phyloP scores from a whole-genome alignment of 2,888 invertebrate genomes.

The Tiliacea citrago region DNA sequence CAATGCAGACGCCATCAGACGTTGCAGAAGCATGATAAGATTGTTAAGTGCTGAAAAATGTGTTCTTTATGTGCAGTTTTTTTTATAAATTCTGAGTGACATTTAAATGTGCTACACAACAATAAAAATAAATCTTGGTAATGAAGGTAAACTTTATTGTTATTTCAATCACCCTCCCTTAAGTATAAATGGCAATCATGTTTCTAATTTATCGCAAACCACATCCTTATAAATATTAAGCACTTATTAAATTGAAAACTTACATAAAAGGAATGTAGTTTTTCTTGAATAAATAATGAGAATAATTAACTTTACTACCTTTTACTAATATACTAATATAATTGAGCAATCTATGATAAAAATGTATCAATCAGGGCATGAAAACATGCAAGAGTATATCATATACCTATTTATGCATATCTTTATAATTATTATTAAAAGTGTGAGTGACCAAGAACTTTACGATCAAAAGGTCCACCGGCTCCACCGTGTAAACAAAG shows the following conservation, averaged over 20 bases:
- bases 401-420: too few relatives aligned
- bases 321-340: constrained; percentile 25
- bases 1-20: not conserved
- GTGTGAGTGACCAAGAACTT: not conserved
- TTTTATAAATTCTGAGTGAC: not conserved
- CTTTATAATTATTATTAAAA: not conserved
- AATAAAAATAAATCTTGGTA: constrained; percentile 33
- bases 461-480: constrained; percentile 2
- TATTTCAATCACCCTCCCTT: constrained; percentile 39
- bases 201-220: constrained; percentile 59
- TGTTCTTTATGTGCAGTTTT: too few relatives aligned
- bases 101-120: not conserved
- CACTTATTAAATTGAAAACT: constrained; percentile 40
- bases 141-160: constrained; percentile 61
- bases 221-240: constrained; percentile 40
- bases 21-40: not conserved
- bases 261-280: constrained; percentile 57
- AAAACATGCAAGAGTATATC: not conserved
- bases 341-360: constrained; percentile 63
- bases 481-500: not conserved
- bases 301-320: constrained; percentile 14
- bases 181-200: constrained; percentile 41
- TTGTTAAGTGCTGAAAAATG: too few relatives aligned
- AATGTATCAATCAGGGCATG: not conserved
- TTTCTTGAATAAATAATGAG: constrained; percentile 39